Conservation (phyloP, 2,888 invertebrate species). For the Carabus problematicus region DNA sequence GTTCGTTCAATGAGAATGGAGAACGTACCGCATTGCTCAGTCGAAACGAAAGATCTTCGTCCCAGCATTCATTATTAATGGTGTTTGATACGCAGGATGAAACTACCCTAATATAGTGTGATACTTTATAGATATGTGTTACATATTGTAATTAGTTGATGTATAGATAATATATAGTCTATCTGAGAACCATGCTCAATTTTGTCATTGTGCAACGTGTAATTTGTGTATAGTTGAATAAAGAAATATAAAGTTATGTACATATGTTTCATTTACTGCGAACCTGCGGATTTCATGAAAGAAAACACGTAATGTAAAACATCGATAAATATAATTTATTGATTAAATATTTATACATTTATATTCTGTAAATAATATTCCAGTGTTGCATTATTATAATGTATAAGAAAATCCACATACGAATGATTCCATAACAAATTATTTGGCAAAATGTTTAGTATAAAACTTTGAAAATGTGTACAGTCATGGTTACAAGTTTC, state of each 20-base stretch:
- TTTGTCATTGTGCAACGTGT: no score
- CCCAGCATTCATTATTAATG: constrained; percentile 78
- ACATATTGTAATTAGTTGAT: no score
- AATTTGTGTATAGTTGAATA: no score
- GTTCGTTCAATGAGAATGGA: constrained; percentile 72
- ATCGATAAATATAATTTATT: no score
- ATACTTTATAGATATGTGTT: no score
- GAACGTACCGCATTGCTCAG: constrained; percentile 71
- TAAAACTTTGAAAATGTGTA: constrained; percentile 13
- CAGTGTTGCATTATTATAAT: constrained; percentile 1
- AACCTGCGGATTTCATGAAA: no score
- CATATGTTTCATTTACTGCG: no score
- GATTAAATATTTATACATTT: no score
- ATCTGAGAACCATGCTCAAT: no score
- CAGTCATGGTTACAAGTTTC: constrained; percentile 2
- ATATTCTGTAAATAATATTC: constrained; percentile 2
- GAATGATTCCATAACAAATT: constrained; percentile 5
- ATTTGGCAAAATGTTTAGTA: constrained; percentile 26
- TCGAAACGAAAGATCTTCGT: constrained; percentile 68
- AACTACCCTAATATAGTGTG: constrained; percentile 78
- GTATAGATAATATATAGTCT: no score
- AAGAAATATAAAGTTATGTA: no score
- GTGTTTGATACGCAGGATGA: constrained; percentile 84
- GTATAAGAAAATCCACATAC: constrained; percentile 5
- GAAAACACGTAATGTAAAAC: no score